Base-by-base conservation (phyloP, 2,113 vertebrate genomes). In the Aphelocoma coerulescens region DNA sequence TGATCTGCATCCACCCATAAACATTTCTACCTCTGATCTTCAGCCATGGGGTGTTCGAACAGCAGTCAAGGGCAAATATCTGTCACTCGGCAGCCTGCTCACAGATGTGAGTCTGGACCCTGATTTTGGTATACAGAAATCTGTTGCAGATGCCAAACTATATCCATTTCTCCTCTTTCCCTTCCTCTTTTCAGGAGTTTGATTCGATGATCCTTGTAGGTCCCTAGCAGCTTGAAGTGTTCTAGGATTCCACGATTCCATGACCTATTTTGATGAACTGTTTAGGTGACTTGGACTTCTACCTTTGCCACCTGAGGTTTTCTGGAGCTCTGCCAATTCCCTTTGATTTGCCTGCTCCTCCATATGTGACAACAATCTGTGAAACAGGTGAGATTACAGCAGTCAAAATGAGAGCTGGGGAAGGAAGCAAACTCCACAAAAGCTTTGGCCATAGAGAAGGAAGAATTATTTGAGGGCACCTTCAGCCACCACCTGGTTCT, bases 141-240 rank as follows among this genome's bases (percentile, higher is more conserved):
- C 21, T 39, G 24, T 39, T 44, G 61, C 49, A 69, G 54, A 68
- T 65, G 11, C 28, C 20, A 46, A 75, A 46, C 8, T 49, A 16
- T 12, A 51, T 4, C 10, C 0, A 27, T 65, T 76, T 75, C 32
- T 68, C 16, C 21, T 88, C 33, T 79, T 55, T 52, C 19, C 5
- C 8, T 5, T 58, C 16, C 9, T 37, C 10, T 66, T 71, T 76
- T 30, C 0, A 0, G 32, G 28, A 54, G 7, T 4, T 91, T n/a
- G n/a, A 28, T 65, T 69, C 57, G 46, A 62, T 82, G 46, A 88
- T 66, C 33, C 11, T 46, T 9, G 9, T 20, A 8, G 23, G 11
- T 65, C 30, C 35, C 3, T 65, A n/a, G 6, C 35, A 78, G 13
- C 15, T 11, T 65, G 41, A 93, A 35, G 19, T 41, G 13, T 23